Conservation (phyloP, 2,113 vertebrate genomes). For the Arvicanthis niloticus region DNA sequence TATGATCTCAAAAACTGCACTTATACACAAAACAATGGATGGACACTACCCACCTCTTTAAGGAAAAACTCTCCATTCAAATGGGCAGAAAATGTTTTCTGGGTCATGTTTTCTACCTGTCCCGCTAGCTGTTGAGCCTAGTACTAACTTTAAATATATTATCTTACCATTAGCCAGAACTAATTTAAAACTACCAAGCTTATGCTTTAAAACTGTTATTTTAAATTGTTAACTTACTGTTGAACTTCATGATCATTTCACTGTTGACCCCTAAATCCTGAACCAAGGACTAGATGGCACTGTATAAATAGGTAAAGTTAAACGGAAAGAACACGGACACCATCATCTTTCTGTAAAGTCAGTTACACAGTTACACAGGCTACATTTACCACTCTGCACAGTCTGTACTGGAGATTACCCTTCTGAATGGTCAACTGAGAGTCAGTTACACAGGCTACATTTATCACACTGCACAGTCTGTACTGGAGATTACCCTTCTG, state of each 20-base stretch:
- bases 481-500: constrained; percentile 5
- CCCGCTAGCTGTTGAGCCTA: neutral
- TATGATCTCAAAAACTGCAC: neutral
- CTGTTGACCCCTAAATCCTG: constrained; percentile 44
- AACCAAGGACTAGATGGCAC: neutral
- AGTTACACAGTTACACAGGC: neutral
- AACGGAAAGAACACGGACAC: neutral
- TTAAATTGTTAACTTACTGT: neutral
- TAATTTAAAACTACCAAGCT: constrained; percentile 1
- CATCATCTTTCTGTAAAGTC: neutral
- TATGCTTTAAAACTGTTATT: neutral
- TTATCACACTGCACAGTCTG: neutral
- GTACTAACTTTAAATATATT: neutral
- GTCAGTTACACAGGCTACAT: neutral
- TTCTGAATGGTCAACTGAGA: constrained; percentile 25
- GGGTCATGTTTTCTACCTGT: neutral
- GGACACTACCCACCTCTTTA: neutral
- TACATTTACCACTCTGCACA: neutral
- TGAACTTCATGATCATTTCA: constrained; percentile 28
- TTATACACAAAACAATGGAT: neutral
- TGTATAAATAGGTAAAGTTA: neutral
- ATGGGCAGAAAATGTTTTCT: neutral
- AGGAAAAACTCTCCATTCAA: neutral
- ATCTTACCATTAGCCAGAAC: constrained; percentile 25
- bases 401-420: neutral